phyloP scores from a whole-genome alignment of 2,113 vertebrate species.

The Hippocampus comes region DNA sequence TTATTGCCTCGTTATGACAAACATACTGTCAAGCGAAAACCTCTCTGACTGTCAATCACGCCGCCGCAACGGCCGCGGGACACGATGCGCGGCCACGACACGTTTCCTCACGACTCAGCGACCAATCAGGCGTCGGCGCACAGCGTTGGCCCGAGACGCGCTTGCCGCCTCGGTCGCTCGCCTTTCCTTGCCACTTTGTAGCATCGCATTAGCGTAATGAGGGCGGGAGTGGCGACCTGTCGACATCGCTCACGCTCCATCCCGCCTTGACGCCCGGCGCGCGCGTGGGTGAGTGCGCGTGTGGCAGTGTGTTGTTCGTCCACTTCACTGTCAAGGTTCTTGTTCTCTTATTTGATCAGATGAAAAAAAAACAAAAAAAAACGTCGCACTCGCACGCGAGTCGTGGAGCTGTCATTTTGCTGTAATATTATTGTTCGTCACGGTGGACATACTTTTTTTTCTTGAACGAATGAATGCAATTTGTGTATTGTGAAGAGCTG shows the following conservation, averaged over 20 bases:
- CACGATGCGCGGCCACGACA: slow-evolving; percentile 55
- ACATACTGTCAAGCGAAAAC: not conserved
- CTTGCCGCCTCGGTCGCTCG: slow-evolving; percentile 62
- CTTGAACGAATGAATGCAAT: too few species aligned
- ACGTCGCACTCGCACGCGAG: not conserved
- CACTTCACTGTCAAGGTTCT: slow-evolving; percentile 13
- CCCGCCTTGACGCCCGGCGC: not conserved
- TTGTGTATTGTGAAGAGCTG: not conserved
- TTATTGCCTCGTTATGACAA: not conserved
- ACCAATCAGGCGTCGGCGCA: slow-evolving; percentile 75
- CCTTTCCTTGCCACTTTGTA: slow-evolving; percentile 68
- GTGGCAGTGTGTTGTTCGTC: not conserved
- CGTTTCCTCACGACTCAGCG: slow-evolving; percentile 69
- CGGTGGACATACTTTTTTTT: not conserved
- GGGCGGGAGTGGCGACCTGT: slow-evolving; percentile 84
- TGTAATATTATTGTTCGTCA: not conserved
- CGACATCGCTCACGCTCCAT: slow-evolving; percentile 78
- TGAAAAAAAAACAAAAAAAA: not conserved
- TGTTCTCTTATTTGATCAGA: slow-evolving; percentile 20
- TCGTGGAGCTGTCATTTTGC: not conserved
- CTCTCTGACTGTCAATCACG: not conserved
- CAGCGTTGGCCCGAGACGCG: slow-evolving; percentile 60
- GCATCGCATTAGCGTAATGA: slow-evolving; percentile 84
- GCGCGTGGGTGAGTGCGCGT: not conserved
- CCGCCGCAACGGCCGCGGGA: slow-evolving; percentile 52